A percentile compares a stretch with the other conserved stretches of the same genome.
These are phyloP conservation scores for Hemicentrotus pulcherrimus DNA, from an alignment of 35 echinoderm and acorn worm species.

Conservation along the genomic window DNA sequence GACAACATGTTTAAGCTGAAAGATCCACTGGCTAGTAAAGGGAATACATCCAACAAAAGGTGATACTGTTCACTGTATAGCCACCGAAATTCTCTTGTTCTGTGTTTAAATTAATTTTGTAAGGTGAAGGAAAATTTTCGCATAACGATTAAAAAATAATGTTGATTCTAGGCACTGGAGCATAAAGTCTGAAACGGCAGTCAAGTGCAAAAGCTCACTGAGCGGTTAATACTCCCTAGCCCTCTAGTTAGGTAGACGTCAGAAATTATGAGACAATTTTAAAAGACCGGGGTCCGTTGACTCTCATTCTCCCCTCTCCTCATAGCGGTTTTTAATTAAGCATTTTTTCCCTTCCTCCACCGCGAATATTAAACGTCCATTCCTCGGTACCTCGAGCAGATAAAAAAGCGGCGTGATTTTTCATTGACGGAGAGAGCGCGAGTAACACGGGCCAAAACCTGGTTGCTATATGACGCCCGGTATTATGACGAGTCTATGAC, in stretches of 20 bases:
- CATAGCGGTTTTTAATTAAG: conserved; percentile 39
- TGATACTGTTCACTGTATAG: neutral
- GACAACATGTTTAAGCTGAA: neutral
- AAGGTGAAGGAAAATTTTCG: neutral
- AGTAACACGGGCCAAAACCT: neutral
- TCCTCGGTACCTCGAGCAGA: neutral
- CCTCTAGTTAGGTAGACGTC: conserved; percentile 15
- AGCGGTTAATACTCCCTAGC: neutral
- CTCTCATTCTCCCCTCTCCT: conserved; percentile 2
- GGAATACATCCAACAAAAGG: neutral
- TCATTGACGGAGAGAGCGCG: conserved; percentile 33
- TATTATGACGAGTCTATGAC: neutral
- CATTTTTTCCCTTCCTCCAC: neutral
- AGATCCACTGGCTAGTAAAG: neutral
- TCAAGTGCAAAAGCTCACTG: neutral
- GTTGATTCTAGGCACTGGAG: neutral
- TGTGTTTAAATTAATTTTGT: neutral
- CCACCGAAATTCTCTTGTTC: neutral
- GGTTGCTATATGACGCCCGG: neutral
- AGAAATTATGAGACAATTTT: conserved; percentile 35
- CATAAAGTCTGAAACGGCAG: neutral
- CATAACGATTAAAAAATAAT: conserved; percentile 9
- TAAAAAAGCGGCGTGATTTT: conserved; percentile 14
- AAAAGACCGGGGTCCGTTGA: conserved; percentile 5
- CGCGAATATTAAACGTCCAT: neutral